These are phyloP conservation scores for Arctocebus calabarensis DNA, from an alignment of 2,797 vertebrate genomes.

Conservation along the genomic window DNA sequence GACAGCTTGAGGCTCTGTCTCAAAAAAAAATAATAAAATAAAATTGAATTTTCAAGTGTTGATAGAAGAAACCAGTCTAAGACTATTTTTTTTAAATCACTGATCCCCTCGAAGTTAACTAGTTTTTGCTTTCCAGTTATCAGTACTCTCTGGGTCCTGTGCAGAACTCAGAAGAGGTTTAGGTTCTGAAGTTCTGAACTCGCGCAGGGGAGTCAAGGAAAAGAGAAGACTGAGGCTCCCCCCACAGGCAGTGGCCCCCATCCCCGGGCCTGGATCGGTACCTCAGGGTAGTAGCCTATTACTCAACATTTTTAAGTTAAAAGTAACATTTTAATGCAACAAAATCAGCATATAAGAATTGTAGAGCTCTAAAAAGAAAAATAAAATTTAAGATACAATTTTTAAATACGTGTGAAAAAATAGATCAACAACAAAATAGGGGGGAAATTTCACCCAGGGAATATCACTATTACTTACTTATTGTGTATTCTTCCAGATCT, in stretches of 20 bases:
- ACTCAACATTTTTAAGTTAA: neutral
- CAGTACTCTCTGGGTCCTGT: neutral
- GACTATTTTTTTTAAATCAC: neutral
- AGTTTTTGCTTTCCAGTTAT: neutral
- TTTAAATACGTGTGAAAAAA: neutral
- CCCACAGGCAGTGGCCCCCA: too few species aligned
- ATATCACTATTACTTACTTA: neutral
- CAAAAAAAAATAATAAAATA: neutral
- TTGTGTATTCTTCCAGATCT: neutral
- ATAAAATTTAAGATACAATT: neutral
- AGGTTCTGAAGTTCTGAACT: neutral
- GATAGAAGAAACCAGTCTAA: neutral
- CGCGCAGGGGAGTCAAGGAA: neutral
- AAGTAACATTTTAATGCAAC: neutral
- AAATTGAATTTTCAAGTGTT: neutral
- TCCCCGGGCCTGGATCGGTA: too few species aligned
- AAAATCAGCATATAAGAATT: neutral
- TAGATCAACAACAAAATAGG: neutral
- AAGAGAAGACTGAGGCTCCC: neutral
- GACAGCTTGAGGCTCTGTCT: too few species aligned
- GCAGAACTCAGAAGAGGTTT: neutral
- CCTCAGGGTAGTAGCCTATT: neutral
- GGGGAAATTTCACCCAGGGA: too few species aligned
- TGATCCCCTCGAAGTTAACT: neutral
- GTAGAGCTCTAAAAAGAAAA: neutral